A percentile compares a stretch with the other conserved stretches of the same genome.
These are phyloP conservation scores for Aquatica leii DNA, from an alignment of 2,888 invertebrate genomes.

Conservation along the genomic window DNA sequence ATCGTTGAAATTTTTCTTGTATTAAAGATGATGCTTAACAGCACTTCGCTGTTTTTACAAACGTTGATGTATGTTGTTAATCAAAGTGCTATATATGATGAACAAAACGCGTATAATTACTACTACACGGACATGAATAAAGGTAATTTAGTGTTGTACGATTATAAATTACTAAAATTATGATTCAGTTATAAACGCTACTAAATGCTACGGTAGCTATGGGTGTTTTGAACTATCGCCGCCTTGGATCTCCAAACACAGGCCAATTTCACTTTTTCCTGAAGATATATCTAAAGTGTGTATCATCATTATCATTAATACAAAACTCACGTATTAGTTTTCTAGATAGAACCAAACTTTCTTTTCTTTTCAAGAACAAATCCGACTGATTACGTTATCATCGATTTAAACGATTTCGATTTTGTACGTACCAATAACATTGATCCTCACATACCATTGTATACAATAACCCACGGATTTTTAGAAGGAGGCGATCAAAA, in stretches of 20 bases:
- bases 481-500: slow-evolving; percentile 81
- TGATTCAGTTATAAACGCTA: slow-evolving; percentile 53
- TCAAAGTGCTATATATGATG: slow-evolving; percentile 52
- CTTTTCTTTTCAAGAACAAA: slow-evolving; percentile 67
- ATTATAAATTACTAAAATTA: slow-evolving; percentile 11
- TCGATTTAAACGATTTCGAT: slow-evolving; percentile 73
- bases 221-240: slow-evolving; percentile 82
- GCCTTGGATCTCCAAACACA: slow-evolving; percentile 80
- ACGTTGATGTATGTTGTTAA: slow-evolving; percentile 55
- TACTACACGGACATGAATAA: slow-evolving; percentile 58
- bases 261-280: slow-evolving; percentile 84
- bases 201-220: slow-evolving; percentile 78
- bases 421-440: slow-evolving; percentile 71
- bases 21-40: slow-evolving; percentile 46
- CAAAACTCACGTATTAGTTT: background rate
- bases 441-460: slow-evolving; percentile 71
- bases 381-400: slow-evolving; percentile 64
- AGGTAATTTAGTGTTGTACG: slow-evolving; percentile 46
- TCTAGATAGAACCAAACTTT: slow-evolving; percentile 68
- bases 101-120: slow-evolving; percentile 55
- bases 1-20: background rate
- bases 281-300: slow-evolving; percentile 70
- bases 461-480: slow-evolving; percentile 86
- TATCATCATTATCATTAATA: background rate
- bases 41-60: slow-evolving; percentile 51